Evolutionary conservation across 1,140 invertebrate species (phyloP), one percentile per base, ranked within the genome.

Genomic region (Nylanderia fulva): DNA sequence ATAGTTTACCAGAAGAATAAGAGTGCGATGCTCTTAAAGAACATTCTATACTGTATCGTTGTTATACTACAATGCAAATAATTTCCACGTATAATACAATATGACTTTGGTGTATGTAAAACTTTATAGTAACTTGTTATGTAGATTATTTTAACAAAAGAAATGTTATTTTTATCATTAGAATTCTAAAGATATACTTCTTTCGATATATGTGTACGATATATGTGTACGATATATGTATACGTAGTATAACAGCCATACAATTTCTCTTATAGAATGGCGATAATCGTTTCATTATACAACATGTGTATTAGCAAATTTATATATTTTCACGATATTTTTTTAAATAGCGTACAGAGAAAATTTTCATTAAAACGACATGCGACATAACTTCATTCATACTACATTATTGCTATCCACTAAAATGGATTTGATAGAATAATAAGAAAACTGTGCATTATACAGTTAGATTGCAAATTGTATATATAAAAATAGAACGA

Each of bases 1-100:
- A 91, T 91, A 91, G 90, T 94, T 92, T 92, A 91, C 88, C 79
- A 88, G 33, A 89, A 85, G 60, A 76, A 71, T 58, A 13, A 63
- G 18, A 74, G 15, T 27, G 15, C 3, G 33, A 85, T 61, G 8
- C 36, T 88, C 56, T 83, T 61, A 42, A 66, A 77, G 83, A 6
- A n/a, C 18, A 77, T 83, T 68, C 36, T 76, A 71, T 63, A 74
- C 77, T 83, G 68, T 66, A 58, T 24, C 36, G 58, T 87, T 84
- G 52, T 69, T 88, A 79, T 76, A 29, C 72, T 68, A 84, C 4
- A 52, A 60, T 29, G 68, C 33, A 76, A 88, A 66, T 52, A 61
- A 45, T 66, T 75, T 63, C 54, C 15, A 52, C 29, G 8, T 58
- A 54, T 52, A 54, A 63, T 15, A 18, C 5, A 39, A 42, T 75